Evolutionary conservation across 2,797 vertebrate genomes (phyloP), one percentile per base, ranked within the genome.

Genomic region (Fistularia tabacaria): DNA sequence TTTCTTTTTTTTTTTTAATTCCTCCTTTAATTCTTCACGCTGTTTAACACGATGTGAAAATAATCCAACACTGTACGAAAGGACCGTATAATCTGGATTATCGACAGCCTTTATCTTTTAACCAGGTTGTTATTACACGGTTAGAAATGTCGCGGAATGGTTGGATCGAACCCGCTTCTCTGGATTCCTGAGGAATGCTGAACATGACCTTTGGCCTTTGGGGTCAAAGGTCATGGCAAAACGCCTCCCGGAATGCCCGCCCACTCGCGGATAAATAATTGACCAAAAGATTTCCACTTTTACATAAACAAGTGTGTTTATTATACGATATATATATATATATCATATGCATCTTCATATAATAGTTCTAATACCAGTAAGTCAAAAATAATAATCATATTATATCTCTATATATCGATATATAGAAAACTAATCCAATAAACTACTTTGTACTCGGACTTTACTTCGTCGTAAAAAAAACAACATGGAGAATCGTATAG

Each of bases 401-500:
- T 59, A 85, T 85, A 85, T 81, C 82, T 78, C 84, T 89, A 86
- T 86, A 83, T 59, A 82, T 70, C 49, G 64, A 69, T 77, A 88
- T 89, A 90, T 90, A 91, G 77, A 91, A 91, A 91, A 91, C 89
- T 91, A 91, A 91, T 91, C 85, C 85, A 89, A 86, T 89, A 82
- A 82, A 87, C 86, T 90, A 89, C 87, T 85, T 84, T 87, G 79
- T 84, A 86, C 84, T 84, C 86, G 79, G 64, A 89, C 81, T 84
- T 83, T 73, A 85, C 79, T 86, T 88, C 68, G 76, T 84, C 81
- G 80, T 90, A 89, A 87, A 91, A 87, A 85, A 86, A 82, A 86
- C 71, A 84, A 89, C 79, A 89, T 86, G 74, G 83, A 89, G 78
- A 85, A 87, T 81, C 56, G 39, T 64, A 85, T 82, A 82, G 79